Percentiles rank a stretch among this genome's conserved stretches.
These are phyloP conservation scores for Muraenolepis orangiensis DNA, from an alignment of 2,797 vertebrate genomes.

Conservation along the genomic window DNA sequence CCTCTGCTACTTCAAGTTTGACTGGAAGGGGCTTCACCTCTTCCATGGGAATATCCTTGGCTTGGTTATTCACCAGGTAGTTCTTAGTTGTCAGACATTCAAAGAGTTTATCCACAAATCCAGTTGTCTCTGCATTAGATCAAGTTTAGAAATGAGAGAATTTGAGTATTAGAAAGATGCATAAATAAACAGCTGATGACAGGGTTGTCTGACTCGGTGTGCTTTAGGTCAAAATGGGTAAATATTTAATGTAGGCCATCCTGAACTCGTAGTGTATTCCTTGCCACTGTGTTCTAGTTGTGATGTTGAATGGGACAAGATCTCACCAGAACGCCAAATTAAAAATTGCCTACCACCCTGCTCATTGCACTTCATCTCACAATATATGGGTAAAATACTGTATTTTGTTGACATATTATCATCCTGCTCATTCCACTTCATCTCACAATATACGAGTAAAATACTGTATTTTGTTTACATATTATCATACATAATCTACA, in stretches of 20 bases:
- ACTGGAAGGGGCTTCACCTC: constrained; percentile 77
- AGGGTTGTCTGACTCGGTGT: too few relatives aligned
- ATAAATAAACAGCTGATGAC: too few relatives aligned
- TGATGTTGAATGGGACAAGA: neutral
- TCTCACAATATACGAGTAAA: neutral
- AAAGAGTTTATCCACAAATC: constrained; percentile 98
- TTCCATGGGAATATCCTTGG: constrained; percentile 83
- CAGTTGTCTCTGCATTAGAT: constrained; percentile 84
- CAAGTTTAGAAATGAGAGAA: neutral
- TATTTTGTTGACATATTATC: too few relatives aligned
- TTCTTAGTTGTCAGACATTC: constrained; percentile 94
- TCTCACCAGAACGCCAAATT: too few relatives aligned
- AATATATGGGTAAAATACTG: too few relatives aligned
- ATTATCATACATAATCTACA: too few relatives aligned
- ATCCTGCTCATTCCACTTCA: neutral
- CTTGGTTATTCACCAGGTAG: constrained; percentile 80
- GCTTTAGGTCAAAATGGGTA: too few relatives aligned
- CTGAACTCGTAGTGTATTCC: too few relatives aligned
- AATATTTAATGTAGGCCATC: too few relatives aligned
- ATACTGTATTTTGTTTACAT: too few relatives aligned
- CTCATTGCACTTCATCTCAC: neutral
- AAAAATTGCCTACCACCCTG: neutral
- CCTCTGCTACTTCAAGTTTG: constrained; percentile 86
- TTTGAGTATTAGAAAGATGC: too few relatives aligned
- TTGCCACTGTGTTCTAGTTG: neutral